Base-by-base conservation (phyloP, 2,113 vertebrate species). In the Choloepus hoffmanni region DNA sequence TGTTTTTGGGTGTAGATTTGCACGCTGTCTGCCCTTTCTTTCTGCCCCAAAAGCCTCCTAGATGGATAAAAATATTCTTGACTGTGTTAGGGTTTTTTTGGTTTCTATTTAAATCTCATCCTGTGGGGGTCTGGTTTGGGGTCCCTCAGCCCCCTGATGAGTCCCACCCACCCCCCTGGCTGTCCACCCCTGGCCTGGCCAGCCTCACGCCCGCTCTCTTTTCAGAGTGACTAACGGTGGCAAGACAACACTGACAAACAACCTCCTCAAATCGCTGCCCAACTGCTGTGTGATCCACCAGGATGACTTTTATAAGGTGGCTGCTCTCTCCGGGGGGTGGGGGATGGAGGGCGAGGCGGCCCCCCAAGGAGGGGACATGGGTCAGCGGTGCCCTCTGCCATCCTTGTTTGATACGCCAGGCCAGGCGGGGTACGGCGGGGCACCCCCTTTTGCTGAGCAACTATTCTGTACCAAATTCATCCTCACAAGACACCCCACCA, bases 301-400 rank as follows among this genome's bases (percentile, higher is more conserved):
- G 96, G 99, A 99, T 78, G 99, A 99, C 98, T 99, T 99, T 97
- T 99, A 99, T 98, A 99, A 99, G 99, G 99, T 99, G 98, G 98
- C 98, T 8, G 0, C 36, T 70, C 81, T 48, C 3, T 0, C 12
- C 55, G 0, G 0, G 30, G 50, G 24, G 4, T 3, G 1, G 45
- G 8, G 58, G 68, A 36, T 8, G 40, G 67, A 1, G 4, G 21
- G 43, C 50, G 14, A 18, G 48, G 30, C 15, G 45, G 3, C 24
- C 24, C 18, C 23, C 40, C 1, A 10, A 7, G 77, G 55, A 67
- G 70, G 55, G 55, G 67, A 1, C 3, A 4, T 1, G 1, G 70
- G 43, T n/a, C 53, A 23, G 36, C 21, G n/a, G 48, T 7, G 1
- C 18, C n/a, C 58, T 43, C 45, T 33, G 33, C 33, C 7, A 3